Conservation (phyloP, 1,140 invertebrate species). For the Apis laboriosa region DNA sequence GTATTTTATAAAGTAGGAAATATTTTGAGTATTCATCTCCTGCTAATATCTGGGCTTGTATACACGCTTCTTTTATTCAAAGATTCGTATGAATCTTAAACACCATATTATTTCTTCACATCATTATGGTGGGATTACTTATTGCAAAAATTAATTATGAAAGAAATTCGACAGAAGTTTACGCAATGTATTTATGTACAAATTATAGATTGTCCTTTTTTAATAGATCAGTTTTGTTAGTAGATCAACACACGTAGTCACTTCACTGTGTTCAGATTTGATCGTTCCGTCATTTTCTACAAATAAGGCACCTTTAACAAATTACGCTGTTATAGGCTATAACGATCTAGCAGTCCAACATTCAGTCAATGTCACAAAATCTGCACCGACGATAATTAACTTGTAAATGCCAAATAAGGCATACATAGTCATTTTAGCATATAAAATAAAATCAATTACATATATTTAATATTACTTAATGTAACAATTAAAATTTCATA, state of each 20-base stretch:
- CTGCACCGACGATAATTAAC: constrained; percentile 67
- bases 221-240: constrained; percentile 54
- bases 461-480: constrained; percentile 64
- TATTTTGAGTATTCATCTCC: constrained; percentile 77
- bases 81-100: constrained; percentile 52
- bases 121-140: constrained; percentile 59
- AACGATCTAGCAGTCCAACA: constrained; percentile 69
- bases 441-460: constrained; percentile 64
- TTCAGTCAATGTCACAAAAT: constrained; percentile 65
- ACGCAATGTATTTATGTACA: constrained; percentile 70
- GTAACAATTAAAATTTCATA: constrained; percentile 56
- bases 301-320: constrained; percentile 82
- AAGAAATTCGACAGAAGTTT: constrained; percentile 54
- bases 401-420: constrained; percentile 69
- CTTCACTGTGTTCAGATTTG: constrained; percentile 65
- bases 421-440: constrained; percentile 65
- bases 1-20: constrained; percentile 79
- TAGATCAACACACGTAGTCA: constrained; percentile 59
- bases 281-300: constrained; percentile 69
- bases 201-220: constrained; percentile 72
- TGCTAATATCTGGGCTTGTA: constrained; percentile 58
- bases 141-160: constrained; percentile 65
- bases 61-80: constrained; percentile 51
- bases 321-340: constrained; percentile 74
- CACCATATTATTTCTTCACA: constrained; percentile 41